A percentile compares a stretch with the other conserved stretches of the same genome.
phyloP scores from a whole-genome alignment of 2,797 vertebrate genomes.

The Urocyon cinereoargenteus region DNA sequence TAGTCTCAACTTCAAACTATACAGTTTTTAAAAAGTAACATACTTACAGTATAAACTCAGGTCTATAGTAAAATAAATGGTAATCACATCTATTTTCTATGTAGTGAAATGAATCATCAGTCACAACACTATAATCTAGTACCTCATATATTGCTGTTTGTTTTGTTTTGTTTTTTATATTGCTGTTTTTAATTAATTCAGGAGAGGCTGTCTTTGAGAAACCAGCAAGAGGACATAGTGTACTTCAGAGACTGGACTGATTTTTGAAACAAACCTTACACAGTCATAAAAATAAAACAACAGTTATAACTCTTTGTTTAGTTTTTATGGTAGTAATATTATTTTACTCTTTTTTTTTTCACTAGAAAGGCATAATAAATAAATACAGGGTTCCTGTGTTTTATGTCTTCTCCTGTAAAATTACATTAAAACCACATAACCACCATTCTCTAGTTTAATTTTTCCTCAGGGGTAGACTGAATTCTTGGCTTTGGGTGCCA shows the following conservation, averaged over 20 bases:
- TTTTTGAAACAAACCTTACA: slow-evolving; percentile 59
- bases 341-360: slow-evolving; percentile 12
- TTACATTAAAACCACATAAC: slow-evolving; percentile 11
- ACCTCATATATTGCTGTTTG: slow-evolving; percentile 64
- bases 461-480: background rate
- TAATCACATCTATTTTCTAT: slow-evolving; percentile 79
- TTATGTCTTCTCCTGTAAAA: slow-evolving; percentile 27
- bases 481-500: slow-evolving; percentile 7
- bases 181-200: slow-evolving; percentile 82
- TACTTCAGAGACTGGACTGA: slow-evolving; percentile 71
- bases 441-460: slow-evolving; percentile 23
- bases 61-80: slow-evolving; percentile 60
- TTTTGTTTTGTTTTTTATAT: background rate
- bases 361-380: slow-evolving; percentile 48
- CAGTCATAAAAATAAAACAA: slow-evolving; percentile 58
- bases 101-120: slow-evolving; percentile 75
- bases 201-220: slow-evolving; percentile 66
- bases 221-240: slow-evolving; percentile 73
- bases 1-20: no score
- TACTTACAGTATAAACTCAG: background rate
- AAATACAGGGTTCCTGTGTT: slow-evolving; percentile 40
- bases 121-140: slow-evolving; percentile 77
- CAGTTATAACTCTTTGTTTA: slow-evolving; percentile 36
- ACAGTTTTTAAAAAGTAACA: slow-evolving; percentile 15
- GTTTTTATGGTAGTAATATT: slow-evolving; percentile 56